phyloP scores from a whole-genome alignment of 2,888 invertebrate species.

The Acleris laterana region DNA sequence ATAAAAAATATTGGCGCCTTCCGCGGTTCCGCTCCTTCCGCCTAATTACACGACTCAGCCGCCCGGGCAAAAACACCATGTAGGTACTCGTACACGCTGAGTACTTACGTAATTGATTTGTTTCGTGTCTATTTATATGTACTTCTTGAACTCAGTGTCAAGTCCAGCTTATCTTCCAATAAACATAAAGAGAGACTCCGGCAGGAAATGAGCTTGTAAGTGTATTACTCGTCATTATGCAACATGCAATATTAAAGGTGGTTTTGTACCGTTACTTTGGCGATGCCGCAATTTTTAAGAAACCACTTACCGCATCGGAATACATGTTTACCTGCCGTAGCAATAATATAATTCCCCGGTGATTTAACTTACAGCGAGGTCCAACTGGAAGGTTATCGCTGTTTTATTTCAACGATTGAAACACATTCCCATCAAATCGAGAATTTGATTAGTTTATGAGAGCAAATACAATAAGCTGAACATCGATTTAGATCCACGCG shows the following conservation, averaged over 20 bases:
- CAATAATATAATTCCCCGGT: conserved; percentile 23
- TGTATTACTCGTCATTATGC: conserved; percentile 63
- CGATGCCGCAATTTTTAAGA: conserved; percentile 64
- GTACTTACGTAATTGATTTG: background rate
- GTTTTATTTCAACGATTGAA: conserved; percentile 3
- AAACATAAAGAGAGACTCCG: conserved; percentile 61
- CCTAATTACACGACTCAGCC: conserved; percentile 35
- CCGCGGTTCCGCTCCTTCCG: conserved; percentile 38
- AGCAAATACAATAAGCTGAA: conserved; percentile 21
- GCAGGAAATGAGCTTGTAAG: conserved; percentile 67
- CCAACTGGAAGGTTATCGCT: conserved; percentile 22
- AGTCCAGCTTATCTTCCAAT: conserved; percentile 33
- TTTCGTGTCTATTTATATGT: background rate
- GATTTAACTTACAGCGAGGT: conserved; percentile 15
- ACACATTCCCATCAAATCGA: too few relatives aligned
- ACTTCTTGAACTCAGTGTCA: conserved; percentile 11
- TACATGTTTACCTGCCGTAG: conserved; percentile 32
- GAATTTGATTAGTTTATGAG: conserved; percentile 13
- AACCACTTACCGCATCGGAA: conserved; percentile 53
- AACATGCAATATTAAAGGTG: conserved; percentile 65
- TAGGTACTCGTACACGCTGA: background rate
- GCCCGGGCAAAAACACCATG: conserved; percentile 22
- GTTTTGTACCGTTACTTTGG: conserved; percentile 67
- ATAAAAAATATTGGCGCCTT: conserved; percentile 41
- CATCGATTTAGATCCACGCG: conserved; percentile 47